Conservation (phyloP, 2,797 vertebrate species). For the Euthynnus affinis region DNA sequence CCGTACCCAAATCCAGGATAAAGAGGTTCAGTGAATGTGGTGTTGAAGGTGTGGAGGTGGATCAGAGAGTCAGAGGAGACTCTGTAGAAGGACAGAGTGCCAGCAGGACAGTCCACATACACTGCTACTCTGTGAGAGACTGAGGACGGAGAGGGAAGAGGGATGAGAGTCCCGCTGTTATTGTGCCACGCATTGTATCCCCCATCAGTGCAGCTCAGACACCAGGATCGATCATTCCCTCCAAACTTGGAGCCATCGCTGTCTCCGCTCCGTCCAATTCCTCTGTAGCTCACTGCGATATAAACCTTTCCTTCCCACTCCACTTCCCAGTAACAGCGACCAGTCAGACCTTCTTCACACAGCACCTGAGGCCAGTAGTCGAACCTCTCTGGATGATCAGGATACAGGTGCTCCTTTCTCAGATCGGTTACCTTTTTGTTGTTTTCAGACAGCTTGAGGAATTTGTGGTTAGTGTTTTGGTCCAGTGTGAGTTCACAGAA, state of each 20-base stretch:
- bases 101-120: no score
- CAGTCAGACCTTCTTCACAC: no score
- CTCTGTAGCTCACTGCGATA: no score
- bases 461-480: no score
- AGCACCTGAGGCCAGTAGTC: no score
- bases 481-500: not conserved
- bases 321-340: no score
- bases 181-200: not conserved
- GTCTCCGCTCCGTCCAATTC: no score
- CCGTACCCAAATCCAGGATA: slow-evolving; percentile 14
- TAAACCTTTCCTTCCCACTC: no score
- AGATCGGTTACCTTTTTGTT: not conserved
- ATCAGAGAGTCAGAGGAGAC: not conserved
- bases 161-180: not conserved
- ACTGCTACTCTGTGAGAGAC: not conserved
- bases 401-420: no score
- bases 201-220: no score
- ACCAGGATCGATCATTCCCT: no score
- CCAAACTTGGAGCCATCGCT: no score
- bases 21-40: slow-evolving; percentile 8
- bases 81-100: not conserved
- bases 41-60: slow-evolving; percentile 6
- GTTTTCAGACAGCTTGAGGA: not conserved
- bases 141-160: not conserved
- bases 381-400: not conserved